Percentiles rank a stretch among this genome's conserved stretches.
These are phyloP conservation scores for Fundulus diaphanus DNA, from an alignment of 2,797 vertebrate genomes.

Conservation along the genomic window DNA sequence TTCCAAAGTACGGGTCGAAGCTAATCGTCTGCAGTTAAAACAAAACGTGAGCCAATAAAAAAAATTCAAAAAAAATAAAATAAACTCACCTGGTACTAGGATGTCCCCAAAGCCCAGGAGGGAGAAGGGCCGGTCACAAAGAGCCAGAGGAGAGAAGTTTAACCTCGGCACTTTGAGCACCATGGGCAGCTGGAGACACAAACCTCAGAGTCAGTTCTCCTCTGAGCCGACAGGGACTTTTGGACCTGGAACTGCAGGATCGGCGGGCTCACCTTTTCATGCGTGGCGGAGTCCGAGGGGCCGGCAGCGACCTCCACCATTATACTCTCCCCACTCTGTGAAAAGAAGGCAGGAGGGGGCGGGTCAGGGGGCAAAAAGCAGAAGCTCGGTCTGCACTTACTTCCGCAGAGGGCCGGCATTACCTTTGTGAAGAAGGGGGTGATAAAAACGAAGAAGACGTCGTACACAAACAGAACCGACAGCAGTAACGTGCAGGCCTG, in stretches of 20 bases:
- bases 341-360: not conserved
- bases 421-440: conserved; percentile 95
- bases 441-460: conserved; percentile 97
- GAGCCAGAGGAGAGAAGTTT: conserved; percentile 89
- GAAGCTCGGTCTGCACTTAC: not conserved
- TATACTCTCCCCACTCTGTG: conserved; percentile 93
- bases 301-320: conserved; percentile 98
- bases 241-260: not conserved
- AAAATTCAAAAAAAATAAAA: not conserved
- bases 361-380: not conserved
- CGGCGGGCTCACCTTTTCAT: conserved; percentile 88
- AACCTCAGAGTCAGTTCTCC: not conserved
- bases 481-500: conserved; percentile 95
- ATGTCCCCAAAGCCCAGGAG: conserved; percentile 97
- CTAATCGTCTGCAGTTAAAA: not conserved
- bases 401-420: conserved; percentile 24
- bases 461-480: conserved; percentile 92
- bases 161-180: conserved; percentile 95
- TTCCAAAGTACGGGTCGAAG: not conserved
- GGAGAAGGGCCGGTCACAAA: conserved; percentile 95
- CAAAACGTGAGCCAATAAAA: not conserved
- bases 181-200: conserved; percentile 90
- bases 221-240: not conserved
- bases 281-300: conserved; percentile 89
- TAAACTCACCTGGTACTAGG: conserved; percentile 93